These are phyloP conservation scores for Elegia similella DNA, from an alignment of 2,888 invertebrate species.

Conservation along the genomic window DNA sequence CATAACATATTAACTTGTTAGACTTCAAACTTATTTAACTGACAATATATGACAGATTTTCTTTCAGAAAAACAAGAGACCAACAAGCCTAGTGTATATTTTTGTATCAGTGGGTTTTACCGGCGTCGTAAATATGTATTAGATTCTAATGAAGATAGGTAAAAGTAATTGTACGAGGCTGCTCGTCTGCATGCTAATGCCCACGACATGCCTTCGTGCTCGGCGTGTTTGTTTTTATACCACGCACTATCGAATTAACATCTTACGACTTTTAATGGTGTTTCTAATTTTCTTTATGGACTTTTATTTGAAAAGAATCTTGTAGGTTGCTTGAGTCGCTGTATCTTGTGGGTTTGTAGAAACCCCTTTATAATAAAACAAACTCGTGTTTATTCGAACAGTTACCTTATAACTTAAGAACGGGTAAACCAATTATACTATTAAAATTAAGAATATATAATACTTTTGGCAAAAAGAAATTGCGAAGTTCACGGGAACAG, in stretches of 20 bases:
- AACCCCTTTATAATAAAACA: no score
- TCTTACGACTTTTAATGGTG: not conserved
- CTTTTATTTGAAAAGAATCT: not conserved
- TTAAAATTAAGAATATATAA: no score
- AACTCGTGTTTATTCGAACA: no score
- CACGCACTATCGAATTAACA: conserved; percentile 4
- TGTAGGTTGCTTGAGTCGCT: no score
- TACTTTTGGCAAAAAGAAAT: no score
- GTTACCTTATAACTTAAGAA: no score
- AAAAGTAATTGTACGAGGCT: conserved; percentile 14
- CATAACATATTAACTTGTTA: no score
- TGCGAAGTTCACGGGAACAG: no score
- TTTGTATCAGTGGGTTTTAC: not conserved
- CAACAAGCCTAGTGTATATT: not conserved
- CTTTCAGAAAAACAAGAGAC: not conserved
- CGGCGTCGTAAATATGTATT: conserved; percentile 14
- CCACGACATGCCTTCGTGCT: conserved; percentile 1
- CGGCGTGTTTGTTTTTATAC: conserved; percentile 1
- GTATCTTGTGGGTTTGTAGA: no score
- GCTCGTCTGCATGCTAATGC: conserved; percentile 11
- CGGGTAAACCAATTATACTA: no score
- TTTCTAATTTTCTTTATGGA: not conserved
- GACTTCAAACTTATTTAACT: no score
- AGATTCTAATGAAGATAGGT: conserved; percentile 16
- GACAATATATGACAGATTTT: no score